Base-by-base conservation (phyloP, 2,113 vertebrate genomes). In the Cyphomyrus plagiostoma region DNA sequence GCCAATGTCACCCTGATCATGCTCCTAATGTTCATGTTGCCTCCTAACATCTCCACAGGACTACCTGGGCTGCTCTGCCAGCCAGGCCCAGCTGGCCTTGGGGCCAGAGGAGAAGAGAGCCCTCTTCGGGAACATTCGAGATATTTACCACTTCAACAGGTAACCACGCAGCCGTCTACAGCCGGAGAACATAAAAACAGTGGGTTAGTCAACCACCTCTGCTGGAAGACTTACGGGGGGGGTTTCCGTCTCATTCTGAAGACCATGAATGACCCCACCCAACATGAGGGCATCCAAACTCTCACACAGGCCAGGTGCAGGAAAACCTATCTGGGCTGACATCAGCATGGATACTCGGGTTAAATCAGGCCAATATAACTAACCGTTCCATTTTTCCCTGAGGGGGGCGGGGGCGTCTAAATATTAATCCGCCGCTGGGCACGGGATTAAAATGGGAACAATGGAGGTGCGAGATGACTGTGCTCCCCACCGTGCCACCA, bases 91-190 rank as follows among this genome's bases (percentile, higher is more conserved):
- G 77, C 96, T 98, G 87, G 95, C 96, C 83, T 92, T 99, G 93
- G 98, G 96, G 89, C 92, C 95, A 0, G 98, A 99, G 92, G 98
- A 99, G 90, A 96, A 96, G 92, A 95, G 95, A 15, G 97, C 97
- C 86, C 95, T 99, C 45, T 99, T 99, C 91, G 98, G 98, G 93
- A 99, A 99, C 94, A 99, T 99, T 93, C 92, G 91, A 86, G 98
- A 99, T 91, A 99, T 99, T 94, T 99, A 98, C 93, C 94, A 86
- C 93, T 99, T 99, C 92, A 99, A 99, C 93, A 98, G 98, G 98
- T 98, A 95, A 93, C 92, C 89, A 30, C 21, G 21, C 56, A 26
- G 10, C 58, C 87, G 7, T 2, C 39, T 84, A 0, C 30, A 39
- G 35, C 70, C 15, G 26, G 35, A 4, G 74, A 80, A 42, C 35